Conservation (phyloP, 2,888 invertebrate genomes). For the Hydroisotoma schaefferi region DNA sequence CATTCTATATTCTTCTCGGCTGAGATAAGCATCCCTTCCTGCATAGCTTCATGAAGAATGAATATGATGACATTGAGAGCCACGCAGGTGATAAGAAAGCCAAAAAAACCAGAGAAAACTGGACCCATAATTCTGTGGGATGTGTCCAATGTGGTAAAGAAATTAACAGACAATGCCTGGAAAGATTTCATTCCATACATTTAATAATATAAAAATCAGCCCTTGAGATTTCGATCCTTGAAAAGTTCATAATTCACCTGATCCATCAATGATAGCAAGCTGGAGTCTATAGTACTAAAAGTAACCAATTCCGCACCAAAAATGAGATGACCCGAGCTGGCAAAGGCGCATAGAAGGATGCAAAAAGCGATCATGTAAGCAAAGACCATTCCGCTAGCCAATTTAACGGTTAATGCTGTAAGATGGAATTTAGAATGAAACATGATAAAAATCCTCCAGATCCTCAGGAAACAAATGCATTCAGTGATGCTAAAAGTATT, state of each 20-base stretch:
- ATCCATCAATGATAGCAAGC: constrained; percentile 25
- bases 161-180: constrained; percentile 14
- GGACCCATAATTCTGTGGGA: constrained; percentile 24
- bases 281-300: constrained; percentile 23
- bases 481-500: constrained; percentile 23
- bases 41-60: constrained; percentile 24
- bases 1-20: too few species aligned
- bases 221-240: too few species aligned
- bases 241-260: constrained; percentile 11
- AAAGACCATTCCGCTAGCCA: constrained; percentile 16
- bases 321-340: constrained; percentile 21
- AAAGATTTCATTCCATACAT: not conserved
- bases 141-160: constrained; percentile 20
- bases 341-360: constrained; percentile 25
- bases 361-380: constrained; percentile 15
- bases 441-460: constrained; percentile 32
- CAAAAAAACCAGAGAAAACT: constrained; percentile 24
- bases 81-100: constrained; percentile 28
- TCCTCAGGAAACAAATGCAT: constrained; percentile 28
- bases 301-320: constrained; percentile 27
- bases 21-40: constrained; percentile 36
- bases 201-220: too few species aligned
- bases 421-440: constrained; percentile 26
- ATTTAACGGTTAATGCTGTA: constrained; percentile 27
- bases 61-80: constrained; percentile 32